Base-by-base conservation (phyloP, 2,797 vertebrate genomes). In the Sandelia bainsii region DNA sequence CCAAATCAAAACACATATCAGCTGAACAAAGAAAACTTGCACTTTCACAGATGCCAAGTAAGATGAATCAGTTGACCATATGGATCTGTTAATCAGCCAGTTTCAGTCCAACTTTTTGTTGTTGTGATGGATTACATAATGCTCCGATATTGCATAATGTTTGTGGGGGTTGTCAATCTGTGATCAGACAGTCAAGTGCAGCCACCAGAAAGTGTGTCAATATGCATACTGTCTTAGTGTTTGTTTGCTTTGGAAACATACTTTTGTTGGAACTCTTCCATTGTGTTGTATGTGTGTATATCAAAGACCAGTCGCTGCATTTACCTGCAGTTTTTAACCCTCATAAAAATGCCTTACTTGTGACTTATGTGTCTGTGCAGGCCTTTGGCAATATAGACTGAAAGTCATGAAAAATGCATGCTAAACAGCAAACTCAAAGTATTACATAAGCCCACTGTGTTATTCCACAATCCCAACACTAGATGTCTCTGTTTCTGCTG, bases 391-490 rank as follows among this genome's bases (percentile, higher is more conserved):
- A 56, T 65, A 64, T 61, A 51, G 37, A 39, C 45, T 14, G 10
- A 56, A 66, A 82, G 75, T 60, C 70, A 72, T 75, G 56, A 84
- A 83, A 83, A 70, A 64, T 75, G 62, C 58, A 79, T 42, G 64
- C 62, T 66, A 42, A 75, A 67, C 75, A 53, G 58, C 81, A 81
- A 87, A 82, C 67, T 80, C 80, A 53, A 79, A 76, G 68, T 89
- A 86, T 93, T 92, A 91, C 91, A 83, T 93, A 93, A 93, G 80
- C 34, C 11, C 23, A 17, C 17, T 12, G 3, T 86, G 85, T 61
- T 56, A 11, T 77, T 48, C 9, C 71, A 62, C 50, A 20, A 19
- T 25, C 62, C 54, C 59, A 58, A 75, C 93, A 86, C 89, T 90
- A 80, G 91, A 82, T 89, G 91, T 85, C 91, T 85, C 86, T 80